Evolutionary conservation across 2,888 invertebrate genomes (phyloP).

Genomic region (Drosophila prostipennis): DNA sequence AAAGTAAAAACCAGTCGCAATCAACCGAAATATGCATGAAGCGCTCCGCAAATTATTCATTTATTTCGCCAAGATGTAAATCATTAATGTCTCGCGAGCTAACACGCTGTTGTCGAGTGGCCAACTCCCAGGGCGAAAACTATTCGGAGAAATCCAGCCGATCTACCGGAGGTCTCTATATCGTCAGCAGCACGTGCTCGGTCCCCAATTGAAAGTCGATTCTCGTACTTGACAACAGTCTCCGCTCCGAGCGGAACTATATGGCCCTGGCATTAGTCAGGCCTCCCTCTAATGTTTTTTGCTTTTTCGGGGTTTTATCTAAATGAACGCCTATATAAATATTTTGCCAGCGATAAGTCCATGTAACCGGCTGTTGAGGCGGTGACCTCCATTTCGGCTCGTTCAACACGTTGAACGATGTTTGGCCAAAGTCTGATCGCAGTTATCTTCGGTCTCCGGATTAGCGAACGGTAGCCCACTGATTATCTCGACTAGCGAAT

Average conservation of each 20-base stretch:
- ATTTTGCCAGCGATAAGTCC: slow-evolving; percentile 58
- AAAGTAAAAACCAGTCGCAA: slow-evolving; percentile 36
- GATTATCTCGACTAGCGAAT: slow-evolving; percentile 13
- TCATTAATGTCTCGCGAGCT: background rate
- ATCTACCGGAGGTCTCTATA: slow-evolving; percentile 7
- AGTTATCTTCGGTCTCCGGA: slow-evolving; percentile 32
- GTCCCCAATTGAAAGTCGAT: slow-evolving; percentile 19
- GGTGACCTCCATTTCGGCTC: slow-evolving; percentile 21
- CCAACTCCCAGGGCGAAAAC: slow-evolving; percentile 9
- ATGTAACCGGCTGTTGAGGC: slow-evolving; percentile 16
- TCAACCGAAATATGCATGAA: slow-evolving; percentile 24
- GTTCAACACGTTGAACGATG: slow-evolving; percentile 25
- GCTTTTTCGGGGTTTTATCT: slow-evolving; percentile 51
- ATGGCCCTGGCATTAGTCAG: slow-evolving; percentile 26
- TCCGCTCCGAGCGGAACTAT: background rate
- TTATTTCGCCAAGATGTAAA: slow-evolving; percentile 34
- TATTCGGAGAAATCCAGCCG: slow-evolving; percentile 26
- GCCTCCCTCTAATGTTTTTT: background rate
- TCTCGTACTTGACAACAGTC: slow-evolving; percentile 36
- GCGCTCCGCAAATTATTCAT: slow-evolving; percentile 32
- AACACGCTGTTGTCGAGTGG: slow-evolving; percentile 19
- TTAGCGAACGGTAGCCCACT: slow-evolving; percentile 10
- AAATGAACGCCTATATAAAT: slow-evolving; percentile 48
- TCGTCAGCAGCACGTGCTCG: slow-evolving; percentile 26
- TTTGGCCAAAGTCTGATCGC: slow-evolving; percentile 37